A percentile compares a stretch with the other conserved stretches of the same genome.
Conservation (phyloP, 2,888 invertebrate species). For the Isotomurus palustris region DNA sequence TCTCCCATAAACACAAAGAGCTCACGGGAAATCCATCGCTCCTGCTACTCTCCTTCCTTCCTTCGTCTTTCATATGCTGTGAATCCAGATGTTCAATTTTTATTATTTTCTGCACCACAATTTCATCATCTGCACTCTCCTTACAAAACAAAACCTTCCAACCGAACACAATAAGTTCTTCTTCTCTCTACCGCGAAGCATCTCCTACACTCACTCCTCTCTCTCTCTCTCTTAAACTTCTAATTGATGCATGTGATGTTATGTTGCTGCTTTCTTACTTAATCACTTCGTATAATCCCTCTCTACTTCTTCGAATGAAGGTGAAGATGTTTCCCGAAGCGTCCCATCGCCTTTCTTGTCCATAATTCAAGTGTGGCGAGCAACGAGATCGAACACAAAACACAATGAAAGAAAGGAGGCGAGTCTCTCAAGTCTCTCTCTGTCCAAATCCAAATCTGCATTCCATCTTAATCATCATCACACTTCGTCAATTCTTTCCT, state of each 20-base stretch:
- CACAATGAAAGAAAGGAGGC: background rate
- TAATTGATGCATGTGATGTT: background rate
- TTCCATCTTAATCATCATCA: constrained; percentile 10
- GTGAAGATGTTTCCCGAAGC: constrained; percentile 6
- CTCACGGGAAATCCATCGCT: constrained; percentile 7
- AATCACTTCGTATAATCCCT: background rate
- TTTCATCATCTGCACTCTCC: too few species aligned
- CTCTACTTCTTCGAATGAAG: too few species aligned
- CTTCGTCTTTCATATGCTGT: too few species aligned
- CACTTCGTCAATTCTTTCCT: constrained; percentile 12
- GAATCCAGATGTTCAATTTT: constrained; percentile 15
- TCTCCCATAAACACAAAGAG: constrained; percentile 9
- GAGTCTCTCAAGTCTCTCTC: too few species aligned
- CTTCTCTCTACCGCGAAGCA: too few species aligned
- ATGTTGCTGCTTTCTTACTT: background rate
- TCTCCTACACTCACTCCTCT: too few species aligned
- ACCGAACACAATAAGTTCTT: too few species aligned
- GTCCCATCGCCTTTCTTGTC: constrained; percentile 15
- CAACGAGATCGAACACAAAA: too few species aligned
- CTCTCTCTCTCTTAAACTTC: too few species aligned
- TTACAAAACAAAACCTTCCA: too few species aligned
- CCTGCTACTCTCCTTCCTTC: background rate
- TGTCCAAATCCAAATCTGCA: too few species aligned
- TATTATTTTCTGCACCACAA: too few species aligned
- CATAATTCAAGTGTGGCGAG: constrained; percentile 13